phyloP scores from a whole-genome alignment of 2,113 vertebrate genomes.

The Callocephalon fimbriatum region DNA sequence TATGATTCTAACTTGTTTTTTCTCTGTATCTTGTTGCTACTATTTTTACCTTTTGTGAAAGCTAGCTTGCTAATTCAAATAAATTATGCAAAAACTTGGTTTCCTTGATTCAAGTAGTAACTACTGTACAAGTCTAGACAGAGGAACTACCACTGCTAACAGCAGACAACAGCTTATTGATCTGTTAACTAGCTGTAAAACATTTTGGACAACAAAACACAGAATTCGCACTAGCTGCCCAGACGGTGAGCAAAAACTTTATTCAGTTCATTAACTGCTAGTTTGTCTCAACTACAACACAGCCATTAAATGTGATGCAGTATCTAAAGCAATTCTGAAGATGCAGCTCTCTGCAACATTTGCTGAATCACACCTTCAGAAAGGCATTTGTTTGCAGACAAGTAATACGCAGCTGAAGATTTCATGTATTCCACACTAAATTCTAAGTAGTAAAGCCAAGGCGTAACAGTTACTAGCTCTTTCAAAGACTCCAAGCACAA shows the following conservation, averaged over 20 bases:
- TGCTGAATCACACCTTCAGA: background rate
- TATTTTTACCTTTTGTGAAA: background rate
- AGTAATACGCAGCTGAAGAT: background rate
- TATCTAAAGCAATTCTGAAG: background rate
- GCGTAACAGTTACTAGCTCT: background rate
- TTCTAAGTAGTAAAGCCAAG: background rate
- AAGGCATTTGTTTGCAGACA: background rate
- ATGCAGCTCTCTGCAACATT: background rate
- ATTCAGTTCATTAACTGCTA: background rate
- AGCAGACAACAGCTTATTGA: background rate
- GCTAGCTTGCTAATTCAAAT: background rate
- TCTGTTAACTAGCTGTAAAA: background rate
- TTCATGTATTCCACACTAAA: background rate
- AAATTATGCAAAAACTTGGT: background rate
- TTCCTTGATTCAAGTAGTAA: background rate
- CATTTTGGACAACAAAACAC: background rate
- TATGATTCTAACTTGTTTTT: background rate
- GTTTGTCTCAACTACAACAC: rapidly evolving
- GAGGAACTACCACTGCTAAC: background rate
- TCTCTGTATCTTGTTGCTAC: background rate
- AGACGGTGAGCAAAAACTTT: background rate
- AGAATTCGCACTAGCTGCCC: background rate
- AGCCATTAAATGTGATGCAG: background rate
- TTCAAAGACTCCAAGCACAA: background rate
- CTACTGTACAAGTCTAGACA: background rate